A percentile compares a stretch with the other conserved stretches of the same genome.
Evolutionary conservation across 1,140 invertebrate species (phyloP).

Genomic region (Calliphora vicina): DNA sequence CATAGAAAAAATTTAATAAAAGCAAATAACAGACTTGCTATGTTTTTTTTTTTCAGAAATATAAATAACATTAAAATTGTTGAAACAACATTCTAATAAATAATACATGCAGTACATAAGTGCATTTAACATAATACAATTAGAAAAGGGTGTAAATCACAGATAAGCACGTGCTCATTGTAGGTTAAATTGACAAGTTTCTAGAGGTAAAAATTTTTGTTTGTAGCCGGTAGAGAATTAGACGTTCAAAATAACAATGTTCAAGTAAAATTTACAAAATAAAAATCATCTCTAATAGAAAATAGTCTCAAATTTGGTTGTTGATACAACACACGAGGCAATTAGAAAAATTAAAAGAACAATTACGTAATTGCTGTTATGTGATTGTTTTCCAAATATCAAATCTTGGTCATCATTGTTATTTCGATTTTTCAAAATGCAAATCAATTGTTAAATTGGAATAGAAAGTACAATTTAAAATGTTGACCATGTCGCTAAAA

Average conservation of each 20-base stretch:
- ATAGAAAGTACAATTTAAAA: background rate
- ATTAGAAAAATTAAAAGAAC: background rate
- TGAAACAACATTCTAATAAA: background rate
- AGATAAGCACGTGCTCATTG: conserved; percentile 55
- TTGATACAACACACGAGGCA: background rate
- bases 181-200: conserved; percentile 49
- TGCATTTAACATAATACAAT: too few relatives aligned
- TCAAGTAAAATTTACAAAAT: too few relatives aligned
- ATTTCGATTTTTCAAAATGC: background rate
- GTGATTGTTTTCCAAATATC: conserved; percentile 23
- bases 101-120: background rate
- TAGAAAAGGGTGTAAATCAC: background rate
- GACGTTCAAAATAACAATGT: too few relatives aligned
- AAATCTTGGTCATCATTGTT: background rate
- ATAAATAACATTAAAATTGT: background rate
- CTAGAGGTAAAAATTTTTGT: too few relatives aligned
- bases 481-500: background rate
- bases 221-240: too few relatives aligned
- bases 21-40: too few relatives aligned
- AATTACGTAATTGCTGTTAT: conserved; percentile 36
- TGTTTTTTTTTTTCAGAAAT: too few relatives aligned
- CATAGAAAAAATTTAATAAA: too few relatives aligned
- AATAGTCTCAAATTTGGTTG: too few relatives aligned
- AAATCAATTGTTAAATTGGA: background rate
- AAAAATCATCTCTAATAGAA: too few relatives aligned